These are phyloP conservation scores for Tenthredo livida DNA, from an alignment of 2,888 invertebrate genomes.

Conservation along the genomic window DNA sequence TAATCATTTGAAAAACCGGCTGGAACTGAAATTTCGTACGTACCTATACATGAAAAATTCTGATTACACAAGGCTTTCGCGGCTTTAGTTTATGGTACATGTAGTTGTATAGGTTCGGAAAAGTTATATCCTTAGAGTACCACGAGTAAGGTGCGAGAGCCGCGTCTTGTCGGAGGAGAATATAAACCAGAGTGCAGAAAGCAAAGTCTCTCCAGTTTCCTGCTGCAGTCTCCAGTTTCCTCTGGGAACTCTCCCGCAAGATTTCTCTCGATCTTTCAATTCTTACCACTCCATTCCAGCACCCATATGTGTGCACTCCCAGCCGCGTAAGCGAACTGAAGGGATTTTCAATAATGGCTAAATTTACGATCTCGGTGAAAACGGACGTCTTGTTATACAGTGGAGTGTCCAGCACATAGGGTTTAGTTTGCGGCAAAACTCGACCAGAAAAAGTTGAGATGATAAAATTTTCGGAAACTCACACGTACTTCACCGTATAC, in stretches of 20 bases:
- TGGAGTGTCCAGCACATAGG: slow-evolving; percentile 42
- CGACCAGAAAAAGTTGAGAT: neutral
- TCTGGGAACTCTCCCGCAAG: neutral
- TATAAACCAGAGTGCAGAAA: slow-evolving; percentile 13
- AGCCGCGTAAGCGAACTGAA: slow-evolving; percentile 45
- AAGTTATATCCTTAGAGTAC: slow-evolving; percentile 12
- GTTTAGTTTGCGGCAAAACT: slow-evolving; percentile 55
- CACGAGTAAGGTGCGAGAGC: neutral
- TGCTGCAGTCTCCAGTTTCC: neutral
- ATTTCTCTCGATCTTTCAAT: slow-evolving; percentile 31
- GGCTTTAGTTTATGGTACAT: neutral
- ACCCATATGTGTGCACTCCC: slow-evolving; percentile 19
- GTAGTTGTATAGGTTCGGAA: neutral
- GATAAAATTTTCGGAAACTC: neutral
- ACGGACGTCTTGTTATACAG: slow-evolving; percentile 57
- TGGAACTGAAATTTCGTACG: neutral
- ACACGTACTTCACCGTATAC: neutral
- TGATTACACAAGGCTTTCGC: neutral
- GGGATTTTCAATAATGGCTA: slow-evolving; percentile 66
- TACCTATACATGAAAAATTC: neutral
- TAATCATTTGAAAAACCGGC: neutral
- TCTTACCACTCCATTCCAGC: slow-evolving; percentile 24
- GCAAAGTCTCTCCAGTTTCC: neutral
- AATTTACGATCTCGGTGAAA: slow-evolving; percentile 61
- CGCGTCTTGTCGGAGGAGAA: neutral